Evolutionary conservation across 2,888 invertebrate species (phyloP).

Genomic region (Biston stratarius): DNA sequence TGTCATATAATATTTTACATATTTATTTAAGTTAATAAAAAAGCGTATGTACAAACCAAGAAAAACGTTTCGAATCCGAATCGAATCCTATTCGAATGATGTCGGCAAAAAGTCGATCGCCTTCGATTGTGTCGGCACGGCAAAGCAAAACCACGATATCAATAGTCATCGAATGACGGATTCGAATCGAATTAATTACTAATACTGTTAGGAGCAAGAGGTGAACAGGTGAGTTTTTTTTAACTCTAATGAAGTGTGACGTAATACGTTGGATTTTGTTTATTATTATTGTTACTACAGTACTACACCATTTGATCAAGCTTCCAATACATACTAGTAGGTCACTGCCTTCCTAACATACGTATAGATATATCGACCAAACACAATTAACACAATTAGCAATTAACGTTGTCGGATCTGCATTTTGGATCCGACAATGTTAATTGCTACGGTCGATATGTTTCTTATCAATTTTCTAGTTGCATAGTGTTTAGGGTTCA

Average conservation of each 20-base stretch:
- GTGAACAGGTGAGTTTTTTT: slow-evolving; percentile 64
- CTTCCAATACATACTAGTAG: too few relatives aligned
- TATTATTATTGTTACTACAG: slow-evolving; percentile 1
- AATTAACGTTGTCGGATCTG: too few relatives aligned
- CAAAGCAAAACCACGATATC: slow-evolving; percentile 68
- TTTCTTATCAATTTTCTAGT: too few relatives aligned
- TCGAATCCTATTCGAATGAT: slow-evolving; percentile 78
- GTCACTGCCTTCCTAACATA: too few relatives aligned
- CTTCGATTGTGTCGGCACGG: slow-evolving; percentile 75
- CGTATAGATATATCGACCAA: too few relatives aligned
- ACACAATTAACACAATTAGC: too few relatives aligned
- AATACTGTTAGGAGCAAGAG: slow-evolving; percentile 68
- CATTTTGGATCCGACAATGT: too few relatives aligned
- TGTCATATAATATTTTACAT: too few relatives aligned
- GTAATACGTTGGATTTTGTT: slow-evolving; percentile 1
- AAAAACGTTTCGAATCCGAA: slow-evolving; percentile 72
- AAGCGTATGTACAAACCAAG: slow-evolving; percentile 45
- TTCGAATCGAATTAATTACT: slow-evolving; percentile 76
- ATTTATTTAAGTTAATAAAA: too few relatives aligned
- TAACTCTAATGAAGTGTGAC: slow-evolving; percentile 38
- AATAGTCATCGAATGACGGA: slow-evolving; percentile 74
- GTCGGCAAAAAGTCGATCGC: slow-evolving; percentile 76
- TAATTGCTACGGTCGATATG: too few relatives aligned
- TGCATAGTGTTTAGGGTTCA: too few relatives aligned
- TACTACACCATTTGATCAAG: background rate